Conservation (phyloP, 2,888 invertebrate genomes). For the Pollenia labialis region DNA sequence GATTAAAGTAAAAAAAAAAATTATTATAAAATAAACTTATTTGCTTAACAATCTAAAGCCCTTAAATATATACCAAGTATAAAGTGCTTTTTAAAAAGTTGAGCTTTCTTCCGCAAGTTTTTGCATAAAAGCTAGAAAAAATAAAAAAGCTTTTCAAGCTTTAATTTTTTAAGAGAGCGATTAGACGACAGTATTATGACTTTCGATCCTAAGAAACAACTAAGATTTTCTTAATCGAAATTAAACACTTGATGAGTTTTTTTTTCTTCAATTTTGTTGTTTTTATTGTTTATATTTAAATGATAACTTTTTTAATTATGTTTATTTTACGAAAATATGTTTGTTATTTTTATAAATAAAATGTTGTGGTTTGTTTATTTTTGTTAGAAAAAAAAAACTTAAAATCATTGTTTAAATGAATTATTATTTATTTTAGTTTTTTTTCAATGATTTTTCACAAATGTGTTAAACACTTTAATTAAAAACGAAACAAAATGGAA, state of each 20-base stretch:
- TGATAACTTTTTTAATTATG: conserved; percentile 62
- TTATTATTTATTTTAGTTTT: conserved; percentile 12
- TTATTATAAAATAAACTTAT: neutral
- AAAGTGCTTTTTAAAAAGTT: too few species aligned
- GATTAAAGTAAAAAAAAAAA: neutral
- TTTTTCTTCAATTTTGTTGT: conserved; percentile 51
- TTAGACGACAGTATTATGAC: neutral
- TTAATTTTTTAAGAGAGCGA: neutral
- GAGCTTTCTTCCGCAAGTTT: too few species aligned
- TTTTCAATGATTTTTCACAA: conserved; percentile 8
- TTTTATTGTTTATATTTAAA: conserved; percentile 67
- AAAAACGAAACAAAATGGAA: conserved; percentile 28
- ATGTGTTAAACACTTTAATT: conserved; percentile 49
- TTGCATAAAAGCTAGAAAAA: too few species aligned
- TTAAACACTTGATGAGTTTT: conserved; percentile 53
- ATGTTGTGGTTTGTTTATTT: conserved; percentile 50
- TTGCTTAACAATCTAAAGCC: neutral
- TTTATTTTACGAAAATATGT: conserved; percentile 69
- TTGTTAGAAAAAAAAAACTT: conserved; percentile 39
- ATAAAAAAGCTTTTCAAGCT: too few species aligned
- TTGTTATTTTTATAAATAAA: conserved; percentile 65
- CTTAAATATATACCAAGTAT: neutral
- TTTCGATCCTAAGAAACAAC: neutral
- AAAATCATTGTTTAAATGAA: conserved; percentile 37
- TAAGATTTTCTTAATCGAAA: conserved; percentile 27